A percentile compares a stretch with the other conserved stretches of the same genome.
Conservation (phyloP, 2,113 vertebrate species). For the Oncorhynchus masou region DNA sequence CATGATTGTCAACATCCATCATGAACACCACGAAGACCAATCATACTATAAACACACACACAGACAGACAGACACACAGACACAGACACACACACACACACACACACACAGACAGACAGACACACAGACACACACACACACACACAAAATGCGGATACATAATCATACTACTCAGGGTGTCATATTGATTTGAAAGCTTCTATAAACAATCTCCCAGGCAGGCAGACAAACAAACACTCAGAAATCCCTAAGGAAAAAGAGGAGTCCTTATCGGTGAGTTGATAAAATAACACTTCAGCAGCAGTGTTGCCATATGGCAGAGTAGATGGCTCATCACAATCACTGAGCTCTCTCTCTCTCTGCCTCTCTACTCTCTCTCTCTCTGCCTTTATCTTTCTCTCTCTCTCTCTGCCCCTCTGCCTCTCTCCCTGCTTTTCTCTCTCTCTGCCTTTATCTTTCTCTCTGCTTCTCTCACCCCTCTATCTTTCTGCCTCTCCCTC, state of each 20-base stretch:
- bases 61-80: accelerated
- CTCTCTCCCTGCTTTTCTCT: too few relatives aligned
- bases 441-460: too few relatives aligned
- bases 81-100: too few relatives aligned
- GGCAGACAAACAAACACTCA: slow-evolving; percentile 24
- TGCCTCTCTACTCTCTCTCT: too few relatives aligned
- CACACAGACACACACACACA: too few relatives aligned
- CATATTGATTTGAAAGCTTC: slow-evolving; percentile 5
- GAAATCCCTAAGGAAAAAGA: slow-evolving; percentile 10
- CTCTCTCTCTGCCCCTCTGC: too few relatives aligned
- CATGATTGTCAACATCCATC: slow-evolving; percentile 40
- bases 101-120: accelerated
- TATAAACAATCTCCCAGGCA: slow-evolving; percentile 20
- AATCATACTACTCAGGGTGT: not conserved
- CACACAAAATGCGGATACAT: not conserved
- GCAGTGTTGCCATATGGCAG: slow-evolving; percentile 19
- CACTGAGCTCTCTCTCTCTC: too few relatives aligned
- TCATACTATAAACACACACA: slow-evolving; percentile 22
- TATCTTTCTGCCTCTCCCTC: not conserved
- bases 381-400: too few relatives aligned
- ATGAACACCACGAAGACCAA: slow-evolving; percentile 15
- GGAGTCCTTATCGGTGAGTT: slow-evolving; percentile 29
- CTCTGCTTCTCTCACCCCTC: too few relatives aligned
- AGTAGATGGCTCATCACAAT: not conserved
- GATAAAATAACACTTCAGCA: slow-evolving; percentile 23